Evolutionary conservation across 2,113 vertebrate species (phyloP).

Genomic region (Acanthisitta chloris): DNA sequence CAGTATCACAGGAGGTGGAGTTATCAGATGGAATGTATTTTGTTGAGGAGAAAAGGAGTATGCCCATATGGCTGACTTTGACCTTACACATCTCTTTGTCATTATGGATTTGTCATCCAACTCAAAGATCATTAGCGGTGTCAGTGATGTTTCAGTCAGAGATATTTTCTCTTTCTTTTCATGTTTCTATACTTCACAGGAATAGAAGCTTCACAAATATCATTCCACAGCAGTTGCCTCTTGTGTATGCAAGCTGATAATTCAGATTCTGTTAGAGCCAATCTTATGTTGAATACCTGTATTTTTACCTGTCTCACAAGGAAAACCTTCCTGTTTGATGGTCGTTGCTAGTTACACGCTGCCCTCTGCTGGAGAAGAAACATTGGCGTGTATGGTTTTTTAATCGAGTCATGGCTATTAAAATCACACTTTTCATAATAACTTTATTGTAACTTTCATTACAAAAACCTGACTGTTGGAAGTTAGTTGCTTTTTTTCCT

Average conservation of each 20-base stretch:
- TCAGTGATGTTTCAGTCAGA: not conserved
- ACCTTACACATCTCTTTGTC: not conserved
- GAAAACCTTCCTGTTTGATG: not conserved
- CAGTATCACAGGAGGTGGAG: not conserved
- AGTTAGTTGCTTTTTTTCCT: not conserved
- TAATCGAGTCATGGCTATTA: not conserved
- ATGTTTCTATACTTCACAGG: not conserved
- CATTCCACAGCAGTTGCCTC: not conserved
- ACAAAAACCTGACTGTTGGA: not conserved
- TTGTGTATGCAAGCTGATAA: not conserved
- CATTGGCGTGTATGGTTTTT: not conserved
- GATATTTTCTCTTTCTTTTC: not conserved
- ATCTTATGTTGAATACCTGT: not conserved
- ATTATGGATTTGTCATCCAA: not conserved
- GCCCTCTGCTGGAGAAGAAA: conserved; percentile 63
- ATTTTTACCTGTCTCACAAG: not conserved
- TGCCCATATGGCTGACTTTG: not conserved
- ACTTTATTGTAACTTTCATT: not conserved
- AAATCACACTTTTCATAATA: not conserved
- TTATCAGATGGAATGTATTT: not conserved
- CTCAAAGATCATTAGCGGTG: not conserved
- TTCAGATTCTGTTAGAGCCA: not conserved
- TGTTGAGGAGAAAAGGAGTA: not conserved
- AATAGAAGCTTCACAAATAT: not conserved
- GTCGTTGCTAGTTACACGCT: conserved; percentile 39